Evolutionary conservation across 2,113 vertebrate genomes (phyloP), one percentile per base, ranked within the genome.

Genomic region (Condylura cristata): DNA sequence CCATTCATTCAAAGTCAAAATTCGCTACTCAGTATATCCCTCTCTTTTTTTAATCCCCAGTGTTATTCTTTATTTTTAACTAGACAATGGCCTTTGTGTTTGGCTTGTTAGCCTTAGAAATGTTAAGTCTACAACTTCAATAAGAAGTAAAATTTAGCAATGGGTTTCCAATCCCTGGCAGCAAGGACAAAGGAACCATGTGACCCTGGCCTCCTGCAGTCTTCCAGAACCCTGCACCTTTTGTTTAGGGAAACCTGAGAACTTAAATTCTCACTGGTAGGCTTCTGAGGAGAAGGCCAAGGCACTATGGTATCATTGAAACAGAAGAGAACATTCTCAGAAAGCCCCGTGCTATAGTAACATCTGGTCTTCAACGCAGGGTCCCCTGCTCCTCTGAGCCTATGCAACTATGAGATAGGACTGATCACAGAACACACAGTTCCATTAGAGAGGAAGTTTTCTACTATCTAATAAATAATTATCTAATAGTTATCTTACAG

Each of bases 31-130:
- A 30, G 4, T 79, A 26, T 28, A 56, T 86, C 70, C 61, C 66
- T 34, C 48, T 60, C 7, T 74, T 26, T 80, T 61, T 46, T 68
- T 58, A 90, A 39, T 79, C n/a, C 71, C 46, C 41, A n/a, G 0
- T 39, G 22, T 68, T 87, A 48, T 16, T 78, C 37, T 86, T 89
- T 68, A 58, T 87, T 92, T 94, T 91, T 80, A 86, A 83, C 56
- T 30, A 51, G 70, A 68, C 75, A 53, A 26, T 58, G 37, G 28
- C 56, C 70, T 8, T 58, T 81, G 22, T 76, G 22, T 91, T 92
- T 96, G 60, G 41, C n/a, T 71, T 74, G 85, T 88, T 81, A 79
- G 53, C 66, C 56, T 94, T 34, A 51, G 28, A 68, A 86, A 70
- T 48, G 20, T 26, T 28, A 46, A 91, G 82, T 56, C n/a, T 91